Evolutionary conservation across 2,113 vertebrate genomes (phyloP).

Genomic region (Sceloporus undulatus): DNA sequence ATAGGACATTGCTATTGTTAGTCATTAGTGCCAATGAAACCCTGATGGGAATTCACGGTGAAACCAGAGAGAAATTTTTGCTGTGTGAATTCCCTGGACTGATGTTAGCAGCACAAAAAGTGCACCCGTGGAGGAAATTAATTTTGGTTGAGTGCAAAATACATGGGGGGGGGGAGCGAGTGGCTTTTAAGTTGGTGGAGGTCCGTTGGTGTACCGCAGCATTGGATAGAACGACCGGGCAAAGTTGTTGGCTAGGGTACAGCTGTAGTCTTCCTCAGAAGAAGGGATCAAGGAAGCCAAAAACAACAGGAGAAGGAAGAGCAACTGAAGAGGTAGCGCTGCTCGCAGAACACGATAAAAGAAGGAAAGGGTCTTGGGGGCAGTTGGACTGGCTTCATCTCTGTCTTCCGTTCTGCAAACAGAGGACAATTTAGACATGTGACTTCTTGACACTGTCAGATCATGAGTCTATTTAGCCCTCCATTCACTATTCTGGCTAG

Average conservation of each 20-base stretch:
- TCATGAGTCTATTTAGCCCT: neutral
- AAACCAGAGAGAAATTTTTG: neutral
- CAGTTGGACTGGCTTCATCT: neutral
- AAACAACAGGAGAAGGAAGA: slow-evolving; percentile 86
- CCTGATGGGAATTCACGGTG: neutral
- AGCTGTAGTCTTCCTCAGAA: slow-evolving; percentile 87
- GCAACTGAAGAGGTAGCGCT: slow-evolving; percentile 87
- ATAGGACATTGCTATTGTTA: neutral
- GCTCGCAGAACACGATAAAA: slow-evolving; percentile 85
- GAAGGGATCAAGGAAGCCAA: slow-evolving; percentile 86
- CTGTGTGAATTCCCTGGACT: neutral
- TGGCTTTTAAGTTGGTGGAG: slow-evolving; percentile 85
- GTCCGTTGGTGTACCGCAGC: slow-evolving; percentile 92
- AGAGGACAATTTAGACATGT: slow-evolving; percentile 16
- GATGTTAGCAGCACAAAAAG: slow-evolving; percentile 20
- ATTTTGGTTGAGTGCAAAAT: neutral
- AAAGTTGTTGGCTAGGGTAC: slow-evolving; percentile 90
- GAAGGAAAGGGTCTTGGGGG: slow-evolving; percentile 76
- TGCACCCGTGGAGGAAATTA: slow-evolving; percentile 15
- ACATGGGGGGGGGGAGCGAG: accelerated
- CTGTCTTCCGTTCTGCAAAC: slow-evolving; percentile 62
- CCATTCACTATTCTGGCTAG: neutral
- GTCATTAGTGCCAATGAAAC: neutral
- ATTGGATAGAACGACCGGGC: slow-evolving; percentile 93
- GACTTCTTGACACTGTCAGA: neutral